Percentiles rank a stretch among this genome's conserved stretches.
Evolutionary conservation across 2,113 vertebrate genomes (phyloP).

Genomic region (Monopterus albus): DNA sequence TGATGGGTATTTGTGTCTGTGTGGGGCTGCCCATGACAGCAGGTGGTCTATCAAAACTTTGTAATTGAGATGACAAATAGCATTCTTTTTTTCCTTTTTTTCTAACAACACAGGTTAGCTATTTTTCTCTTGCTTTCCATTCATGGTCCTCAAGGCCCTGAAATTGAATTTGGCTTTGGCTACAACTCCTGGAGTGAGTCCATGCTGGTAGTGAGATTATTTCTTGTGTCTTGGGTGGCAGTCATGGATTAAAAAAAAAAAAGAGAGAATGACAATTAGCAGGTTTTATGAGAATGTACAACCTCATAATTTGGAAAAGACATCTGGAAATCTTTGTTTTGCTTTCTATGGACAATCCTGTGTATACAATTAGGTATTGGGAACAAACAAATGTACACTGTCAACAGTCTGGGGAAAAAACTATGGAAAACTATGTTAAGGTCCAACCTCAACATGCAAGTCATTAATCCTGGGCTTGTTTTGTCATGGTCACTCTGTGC

Average conservation of each 20-base stretch:
- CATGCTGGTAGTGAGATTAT: slow-evolving; percentile 52
- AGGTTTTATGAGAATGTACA: slow-evolving; percentile 39
- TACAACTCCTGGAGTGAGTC: slow-evolving; percentile 45
- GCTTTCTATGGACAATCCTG: too few species aligned
- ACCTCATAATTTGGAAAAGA: slow-evolving; percentile 33
- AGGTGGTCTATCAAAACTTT: slow-evolving; percentile 53
- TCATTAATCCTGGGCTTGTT: not conserved
- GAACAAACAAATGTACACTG: slow-evolving; percentile 18
- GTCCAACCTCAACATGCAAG: not conserved
- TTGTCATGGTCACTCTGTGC: not conserved
- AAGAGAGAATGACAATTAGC: slow-evolving; percentile 11
- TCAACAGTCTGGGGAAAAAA: not conserved
- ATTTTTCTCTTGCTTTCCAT: slow-evolving; percentile 47
- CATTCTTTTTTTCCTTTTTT: slow-evolving; percentile 49
- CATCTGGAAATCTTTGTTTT: slow-evolving; percentile 38
- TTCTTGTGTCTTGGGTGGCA: slow-evolving; percentile 35
- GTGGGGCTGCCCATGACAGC: slow-evolving; percentile 37
- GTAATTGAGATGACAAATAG: slow-evolving; percentile 66
- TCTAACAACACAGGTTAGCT: slow-evolving; percentile 33
- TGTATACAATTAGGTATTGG: slow-evolving; percentile 23
- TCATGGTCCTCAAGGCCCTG: slow-evolving; percentile 36
- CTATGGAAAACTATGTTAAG: too few species aligned
- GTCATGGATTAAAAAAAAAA: slow-evolving; percentile 19
- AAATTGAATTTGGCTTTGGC: slow-evolving; percentile 63
- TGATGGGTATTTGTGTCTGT: slow-evolving; percentile 13